These are phyloP conservation scores for Norana najaformis DNA, from an alignment of 2,888 invertebrate species.

Conservation along the genomic window DNA sequence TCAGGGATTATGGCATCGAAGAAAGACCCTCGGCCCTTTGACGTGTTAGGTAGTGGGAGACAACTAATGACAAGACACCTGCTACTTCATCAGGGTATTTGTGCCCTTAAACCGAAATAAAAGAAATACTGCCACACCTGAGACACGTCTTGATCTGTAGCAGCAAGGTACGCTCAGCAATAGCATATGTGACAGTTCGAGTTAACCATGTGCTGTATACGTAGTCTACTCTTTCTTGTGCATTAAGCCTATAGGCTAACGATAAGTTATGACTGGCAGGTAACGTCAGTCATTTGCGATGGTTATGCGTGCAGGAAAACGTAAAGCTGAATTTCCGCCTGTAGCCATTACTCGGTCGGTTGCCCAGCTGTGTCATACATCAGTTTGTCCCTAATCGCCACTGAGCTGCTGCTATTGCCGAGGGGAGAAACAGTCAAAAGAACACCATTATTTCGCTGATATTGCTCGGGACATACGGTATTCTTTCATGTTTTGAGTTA, in stretches of 20 bases:
- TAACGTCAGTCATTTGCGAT: no score
- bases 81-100: neutral
- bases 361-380: no score
- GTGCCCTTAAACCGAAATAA: neutral
- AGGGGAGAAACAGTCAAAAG: no score
- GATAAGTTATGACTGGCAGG: neutral
- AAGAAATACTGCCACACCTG: neutral
- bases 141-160: neutral
- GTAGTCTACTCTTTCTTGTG: no score
- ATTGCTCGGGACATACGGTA: no score
- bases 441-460: no score
- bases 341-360: no score
- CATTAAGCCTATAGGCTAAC: neutral
- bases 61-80: neutral
- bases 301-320: no score
- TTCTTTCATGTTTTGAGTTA: no score
- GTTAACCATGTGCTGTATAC: neutral
- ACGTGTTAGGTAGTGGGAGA: neutral
- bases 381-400: no score
- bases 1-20: neutral
- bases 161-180: neutral
- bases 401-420: no score
- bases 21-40: neutral
- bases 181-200: neutral
- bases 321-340: no score